These are phyloP conservation scores for Cotesia chilonis DNA, from an alignment of 1,140 invertebrate species.

Conservation along the genomic window DNA sequence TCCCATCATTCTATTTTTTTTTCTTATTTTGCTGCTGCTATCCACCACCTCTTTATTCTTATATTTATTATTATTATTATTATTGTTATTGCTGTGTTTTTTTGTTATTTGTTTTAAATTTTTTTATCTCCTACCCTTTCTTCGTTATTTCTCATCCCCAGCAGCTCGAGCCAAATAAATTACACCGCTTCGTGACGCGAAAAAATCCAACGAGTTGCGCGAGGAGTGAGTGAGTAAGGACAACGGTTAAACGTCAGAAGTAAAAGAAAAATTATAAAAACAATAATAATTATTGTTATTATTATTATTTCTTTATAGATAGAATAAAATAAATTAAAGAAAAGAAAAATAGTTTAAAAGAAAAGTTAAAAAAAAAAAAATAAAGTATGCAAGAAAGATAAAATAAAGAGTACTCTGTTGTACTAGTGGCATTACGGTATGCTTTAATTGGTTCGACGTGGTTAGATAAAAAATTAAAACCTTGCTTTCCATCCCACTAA, in stretches of 20 bases:
- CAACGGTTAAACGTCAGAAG: too few species aligned
- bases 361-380: not conserved
- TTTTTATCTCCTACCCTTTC: conserved; percentile 12
- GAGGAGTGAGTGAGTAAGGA: conserved; percentile 39
- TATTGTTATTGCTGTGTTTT: not conserved
- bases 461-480: conserved; percentile 65
- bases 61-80: too few species aligned
- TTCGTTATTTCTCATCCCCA: conserved; percentile 35
- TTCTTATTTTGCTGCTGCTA: conserved; percentile 43
- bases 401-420: conserved; percentile 17
- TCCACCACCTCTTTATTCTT: conserved; percentile 41
- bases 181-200: conserved; percentile 65
- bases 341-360: conserved; percentile 16
- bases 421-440: conserved; percentile 44
- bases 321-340: conserved; percentile 20
- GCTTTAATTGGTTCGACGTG: conserved; percentile 65
- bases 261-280: not conserved
- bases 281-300: not conserved
- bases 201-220: conserved; percentile 63
- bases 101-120: not conserved
- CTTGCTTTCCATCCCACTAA: conserved; percentile 34
- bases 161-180: conserved; percentile 63
- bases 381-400: conserved; percentile 7
- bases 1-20: too few species aligned
- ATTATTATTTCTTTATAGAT: not conserved